These are phyloP conservation scores for Watsonalla binaria DNA, from an alignment of 2,888 invertebrate genomes.

Conservation along the genomic window DNA sequence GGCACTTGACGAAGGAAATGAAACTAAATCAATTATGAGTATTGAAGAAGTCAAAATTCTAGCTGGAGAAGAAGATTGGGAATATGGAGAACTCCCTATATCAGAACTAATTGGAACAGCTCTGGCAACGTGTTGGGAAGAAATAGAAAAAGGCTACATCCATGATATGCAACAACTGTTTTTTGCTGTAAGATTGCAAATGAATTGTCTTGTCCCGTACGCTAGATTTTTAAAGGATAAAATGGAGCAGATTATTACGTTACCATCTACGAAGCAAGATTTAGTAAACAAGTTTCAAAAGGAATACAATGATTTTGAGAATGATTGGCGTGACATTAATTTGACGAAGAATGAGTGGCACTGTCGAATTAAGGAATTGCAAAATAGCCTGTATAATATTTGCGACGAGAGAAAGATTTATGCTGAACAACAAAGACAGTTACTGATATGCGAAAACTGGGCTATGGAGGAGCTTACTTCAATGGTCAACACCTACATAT, in stretches of 20 bases:
- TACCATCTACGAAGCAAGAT: constrained; percentile 79
- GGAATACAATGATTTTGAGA: constrained; percentile 79
- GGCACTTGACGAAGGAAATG: constrained; percentile 30
- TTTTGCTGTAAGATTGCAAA: constrained; percentile 75
- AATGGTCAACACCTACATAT: constrained; percentile 76
- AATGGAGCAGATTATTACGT: constrained; percentile 73
- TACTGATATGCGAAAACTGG: constrained; percentile 79
- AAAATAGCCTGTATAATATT: constrained; percentile 72
- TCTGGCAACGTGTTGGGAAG: constrained; percentile 73
- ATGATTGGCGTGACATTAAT: constrained; percentile 75
- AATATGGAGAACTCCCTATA: constrained; percentile 63
- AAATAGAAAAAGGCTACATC: constrained; percentile 68
- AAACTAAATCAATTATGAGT: constrained; percentile 23
- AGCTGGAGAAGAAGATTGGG: constrained; percentile 70
- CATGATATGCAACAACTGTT: constrained; percentile 77
- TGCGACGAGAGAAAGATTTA: constrained; percentile 76
- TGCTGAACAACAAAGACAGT: constrained; percentile 72
- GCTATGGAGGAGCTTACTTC: constrained; percentile 71
- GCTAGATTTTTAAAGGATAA: constrained; percentile 72
- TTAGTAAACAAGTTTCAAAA: constrained; percentile 77
- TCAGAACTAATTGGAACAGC: constrained; percentile 47
- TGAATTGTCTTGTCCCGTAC: constrained; percentile 78
- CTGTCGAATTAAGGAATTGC: constrained; percentile 73
- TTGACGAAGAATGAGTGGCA: constrained; percentile 82
- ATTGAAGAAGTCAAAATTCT: constrained; percentile 41